Percentiles rank a stretch among this genome's conserved stretches.
phyloP scores from a whole-genome alignment of 2,797 vertebrate genomes.

The Enteromius fasciolatus region DNA sequence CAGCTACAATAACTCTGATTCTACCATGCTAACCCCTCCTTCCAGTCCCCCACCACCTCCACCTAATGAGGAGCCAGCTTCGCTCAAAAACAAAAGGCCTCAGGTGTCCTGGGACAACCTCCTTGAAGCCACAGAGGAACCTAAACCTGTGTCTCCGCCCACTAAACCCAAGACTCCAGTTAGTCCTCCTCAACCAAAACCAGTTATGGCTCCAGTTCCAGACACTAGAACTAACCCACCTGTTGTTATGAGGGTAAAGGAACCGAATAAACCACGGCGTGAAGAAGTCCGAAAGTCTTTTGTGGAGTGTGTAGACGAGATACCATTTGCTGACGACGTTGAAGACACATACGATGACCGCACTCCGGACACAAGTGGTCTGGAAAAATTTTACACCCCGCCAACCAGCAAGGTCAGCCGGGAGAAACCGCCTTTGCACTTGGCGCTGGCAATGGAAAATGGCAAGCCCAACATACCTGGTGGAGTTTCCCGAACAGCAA shows the following conservation, averaged over 20 bases:
- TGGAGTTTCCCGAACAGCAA: slow-evolving; percentile 66
- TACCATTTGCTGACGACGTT: slow-evolving; percentile 95
- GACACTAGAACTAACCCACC: slow-evolving; percentile 48
- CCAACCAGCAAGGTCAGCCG: slow-evolving; percentile 80
- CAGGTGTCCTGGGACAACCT: slow-evolving; percentile 82
- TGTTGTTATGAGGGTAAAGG: slow-evolving; percentile 77
- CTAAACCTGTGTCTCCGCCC: slow-evolving; percentile 55
- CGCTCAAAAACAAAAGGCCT: slow-evolving; percentile 79
- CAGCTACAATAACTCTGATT: slow-evolving; percentile 89
- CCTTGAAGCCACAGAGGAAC: slow-evolving; percentile 61
- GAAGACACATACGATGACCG: slow-evolving; percentile 90
- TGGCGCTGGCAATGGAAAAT: slow-evolving; percentile 84
- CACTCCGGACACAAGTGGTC: slow-evolving; percentile 82
- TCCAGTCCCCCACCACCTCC: slow-evolving; percentile 95
- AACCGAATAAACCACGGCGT: slow-evolving; percentile 69
- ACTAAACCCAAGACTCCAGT: slow-evolving; percentile 64
- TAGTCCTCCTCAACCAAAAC: slow-evolving; percentile 67
- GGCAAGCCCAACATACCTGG: slow-evolving; percentile 79
- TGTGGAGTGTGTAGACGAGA: slow-evolving; percentile 94
- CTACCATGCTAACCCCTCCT: slow-evolving; percentile 93
- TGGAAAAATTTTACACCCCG: slow-evolving; percentile 85
- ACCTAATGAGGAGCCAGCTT: slow-evolving; percentile 89
- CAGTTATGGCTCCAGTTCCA: slow-evolving; percentile 33
- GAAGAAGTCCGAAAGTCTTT: slow-evolving; percentile 88
- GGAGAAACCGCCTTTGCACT: slow-evolving; percentile 72